Evolutionary conservation across 2,113 vertebrate species (phyloP).

Genomic region (Coreoperca whiteheadi): DNA sequence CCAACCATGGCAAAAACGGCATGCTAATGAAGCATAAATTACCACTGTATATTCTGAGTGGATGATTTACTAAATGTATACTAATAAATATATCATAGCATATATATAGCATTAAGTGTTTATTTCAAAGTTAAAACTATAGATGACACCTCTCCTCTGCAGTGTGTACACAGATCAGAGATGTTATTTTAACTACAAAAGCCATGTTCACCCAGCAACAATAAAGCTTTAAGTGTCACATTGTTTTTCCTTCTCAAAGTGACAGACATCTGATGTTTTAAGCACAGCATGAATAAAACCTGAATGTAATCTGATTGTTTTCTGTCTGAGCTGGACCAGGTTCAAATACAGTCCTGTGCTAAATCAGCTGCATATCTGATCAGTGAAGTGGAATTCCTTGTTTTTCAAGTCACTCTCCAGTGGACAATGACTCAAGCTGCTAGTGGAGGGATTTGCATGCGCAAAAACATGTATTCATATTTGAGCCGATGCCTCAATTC

Average conservation of each 20-base stretch:
- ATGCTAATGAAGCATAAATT: neutral
- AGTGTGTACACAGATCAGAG: neutral
- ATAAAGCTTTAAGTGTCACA: neutral
- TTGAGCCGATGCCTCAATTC: neutral
- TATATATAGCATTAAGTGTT: neutral
- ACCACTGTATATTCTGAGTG: neutral
- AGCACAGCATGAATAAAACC: neutral
- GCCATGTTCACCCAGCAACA: neutral
- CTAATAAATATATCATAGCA: neutral
- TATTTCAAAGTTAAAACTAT: neutral
- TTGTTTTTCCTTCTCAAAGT: neutral
- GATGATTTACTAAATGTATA: neutral
- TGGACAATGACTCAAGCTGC: constrained; percentile 3
- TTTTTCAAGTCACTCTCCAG: neutral
- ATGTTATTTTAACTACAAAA: neutral
- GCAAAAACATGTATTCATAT: neutral
- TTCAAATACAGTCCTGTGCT: neutral
- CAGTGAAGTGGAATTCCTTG: constrained; percentile 25
- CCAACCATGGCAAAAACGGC: neutral
- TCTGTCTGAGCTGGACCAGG: neutral
- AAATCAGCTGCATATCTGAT: constrained; percentile 28
- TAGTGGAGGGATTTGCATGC: neutral
- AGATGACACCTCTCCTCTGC: neutral
- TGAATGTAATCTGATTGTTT: neutral
- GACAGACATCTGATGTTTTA: neutral